Conservation (phyloP, 2,113 vertebrate species). For the Sinocyclocheilus maitianheensis region DNA sequence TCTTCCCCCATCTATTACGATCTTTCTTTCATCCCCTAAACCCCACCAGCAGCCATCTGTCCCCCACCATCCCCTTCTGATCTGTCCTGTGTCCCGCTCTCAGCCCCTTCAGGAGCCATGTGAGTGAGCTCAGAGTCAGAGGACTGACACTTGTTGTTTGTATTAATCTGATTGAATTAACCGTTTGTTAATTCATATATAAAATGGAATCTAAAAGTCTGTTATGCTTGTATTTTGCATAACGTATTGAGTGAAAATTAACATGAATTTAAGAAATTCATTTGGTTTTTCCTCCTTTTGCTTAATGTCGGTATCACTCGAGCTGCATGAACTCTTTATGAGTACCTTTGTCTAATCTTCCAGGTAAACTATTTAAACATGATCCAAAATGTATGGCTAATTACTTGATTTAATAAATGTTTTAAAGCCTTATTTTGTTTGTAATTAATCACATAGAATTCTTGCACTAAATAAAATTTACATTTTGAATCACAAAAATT, state of each 20-base stretch:
- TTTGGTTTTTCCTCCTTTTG: not conserved
- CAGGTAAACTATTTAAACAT: not conserved
- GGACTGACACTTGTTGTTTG: slow-evolving; percentile 2
- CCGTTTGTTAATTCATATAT: not conserved
- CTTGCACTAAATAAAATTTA: not conserved
- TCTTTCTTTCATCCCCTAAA: slow-evolving; percentile 49
- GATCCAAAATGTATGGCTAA: not conserved
- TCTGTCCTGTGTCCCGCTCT: not conserved
- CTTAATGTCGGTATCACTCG: not conserved
- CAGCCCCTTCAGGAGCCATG: not conserved
- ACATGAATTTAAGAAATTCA: not conserved
- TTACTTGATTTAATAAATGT: not conserved
- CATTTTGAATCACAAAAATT: not conserved
- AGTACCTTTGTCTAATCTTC: not conserved
- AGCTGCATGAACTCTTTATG: too few relatives aligned
- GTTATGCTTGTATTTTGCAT: not conserved
- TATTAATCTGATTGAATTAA: not conserved
- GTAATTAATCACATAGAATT: not conserved
- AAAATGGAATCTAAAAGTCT: not conserved
- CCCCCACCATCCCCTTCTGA: slow-evolving; percentile 19
- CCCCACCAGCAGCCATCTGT: slow-evolving; percentile 64
- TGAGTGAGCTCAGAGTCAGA: not conserved
- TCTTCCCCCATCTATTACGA: slow-evolving; percentile 44
- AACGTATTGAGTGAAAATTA: not conserved
- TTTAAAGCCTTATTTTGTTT: not conserved